These are phyloP conservation scores for Homarus gammarus DNA, from an alignment of 2,888 invertebrate species.

Conservation along the genomic window DNA sequence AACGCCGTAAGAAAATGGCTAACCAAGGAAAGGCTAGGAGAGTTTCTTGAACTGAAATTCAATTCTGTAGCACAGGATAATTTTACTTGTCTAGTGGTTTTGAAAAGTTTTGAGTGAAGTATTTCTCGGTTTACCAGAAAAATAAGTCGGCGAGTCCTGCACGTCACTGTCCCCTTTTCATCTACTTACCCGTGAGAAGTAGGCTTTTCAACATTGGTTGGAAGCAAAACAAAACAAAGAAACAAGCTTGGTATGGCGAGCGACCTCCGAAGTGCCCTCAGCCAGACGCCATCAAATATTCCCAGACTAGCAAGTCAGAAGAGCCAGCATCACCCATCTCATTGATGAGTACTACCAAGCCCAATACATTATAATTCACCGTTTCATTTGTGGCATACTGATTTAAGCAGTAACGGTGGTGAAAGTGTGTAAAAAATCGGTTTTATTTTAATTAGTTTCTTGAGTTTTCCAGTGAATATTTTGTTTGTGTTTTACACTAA, in stretches of 20 bases:
- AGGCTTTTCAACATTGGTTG: background rate
- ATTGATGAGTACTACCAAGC: too few species aligned
- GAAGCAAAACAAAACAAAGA: background rate
- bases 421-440: too few species aligned
- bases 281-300: background rate
- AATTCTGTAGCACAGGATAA: background rate
- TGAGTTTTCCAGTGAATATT: too few species aligned
- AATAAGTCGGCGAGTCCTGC: background rate
- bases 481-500: too few species aligned
- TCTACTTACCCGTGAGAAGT: background rate
- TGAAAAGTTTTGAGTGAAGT: background rate
- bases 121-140: background rate
- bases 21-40: too few species aligned
- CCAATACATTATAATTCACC: too few species aligned
- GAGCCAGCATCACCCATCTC: background rate
- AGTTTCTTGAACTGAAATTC: conserved; percentile 10
- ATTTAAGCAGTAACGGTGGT: too few species aligned
- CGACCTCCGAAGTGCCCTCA: background rate
- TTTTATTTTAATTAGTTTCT: too few species aligned
- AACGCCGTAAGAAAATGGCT: too few species aligned
- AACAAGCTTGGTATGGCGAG: background rate
- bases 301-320: background rate
- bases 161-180: background rate
- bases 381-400: too few species aligned
- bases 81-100: background rate